These are phyloP conservation scores for Gallirallus australis DNA, from an alignment of 2,797 vertebrate genomes.

Conservation along the genomic window DNA sequence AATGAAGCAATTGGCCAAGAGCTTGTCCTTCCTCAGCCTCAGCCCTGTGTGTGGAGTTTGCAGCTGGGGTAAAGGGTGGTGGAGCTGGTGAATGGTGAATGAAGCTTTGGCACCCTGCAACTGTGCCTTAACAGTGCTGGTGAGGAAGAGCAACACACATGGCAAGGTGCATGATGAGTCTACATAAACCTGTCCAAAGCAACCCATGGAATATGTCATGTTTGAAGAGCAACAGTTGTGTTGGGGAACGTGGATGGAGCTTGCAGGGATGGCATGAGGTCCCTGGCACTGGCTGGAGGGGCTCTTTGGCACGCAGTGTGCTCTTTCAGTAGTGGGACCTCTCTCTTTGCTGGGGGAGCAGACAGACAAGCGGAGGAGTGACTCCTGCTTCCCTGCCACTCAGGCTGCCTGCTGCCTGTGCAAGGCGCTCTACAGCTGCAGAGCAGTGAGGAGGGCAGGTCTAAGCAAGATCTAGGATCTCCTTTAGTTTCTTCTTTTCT, in stretches of 20 bases:
- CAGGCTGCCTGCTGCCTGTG: not conserved
- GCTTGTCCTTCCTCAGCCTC: no score
- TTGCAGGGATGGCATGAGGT: not conserved
- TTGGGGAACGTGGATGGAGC: rapidly evolving
- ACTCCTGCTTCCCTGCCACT: not conserved
- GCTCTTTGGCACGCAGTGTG: rapidly evolving
- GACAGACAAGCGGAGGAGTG: not conserved
- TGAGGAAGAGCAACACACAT: not conserved
- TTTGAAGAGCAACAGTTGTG: not conserved
- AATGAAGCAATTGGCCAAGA: not conserved
- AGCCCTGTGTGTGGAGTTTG: not conserved
- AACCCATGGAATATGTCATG: not conserved
- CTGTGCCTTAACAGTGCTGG: not conserved
- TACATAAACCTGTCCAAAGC: not conserved
- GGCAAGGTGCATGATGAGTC: not conserved
- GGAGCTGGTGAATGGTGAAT: not conserved
- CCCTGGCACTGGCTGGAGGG: not conserved
- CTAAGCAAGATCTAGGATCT: not conserved
- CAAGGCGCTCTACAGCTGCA: not conserved
- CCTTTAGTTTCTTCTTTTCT: not conserved
- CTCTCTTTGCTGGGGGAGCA: not conserved
- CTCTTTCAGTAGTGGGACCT: not conserved
- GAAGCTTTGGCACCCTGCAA: not conserved
- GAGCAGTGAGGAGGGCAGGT: not conserved
- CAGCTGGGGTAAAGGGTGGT: not conserved